Base-by-base conservation (phyloP, 2,113 vertebrate species). In the Geococcyx californianus region DNA sequence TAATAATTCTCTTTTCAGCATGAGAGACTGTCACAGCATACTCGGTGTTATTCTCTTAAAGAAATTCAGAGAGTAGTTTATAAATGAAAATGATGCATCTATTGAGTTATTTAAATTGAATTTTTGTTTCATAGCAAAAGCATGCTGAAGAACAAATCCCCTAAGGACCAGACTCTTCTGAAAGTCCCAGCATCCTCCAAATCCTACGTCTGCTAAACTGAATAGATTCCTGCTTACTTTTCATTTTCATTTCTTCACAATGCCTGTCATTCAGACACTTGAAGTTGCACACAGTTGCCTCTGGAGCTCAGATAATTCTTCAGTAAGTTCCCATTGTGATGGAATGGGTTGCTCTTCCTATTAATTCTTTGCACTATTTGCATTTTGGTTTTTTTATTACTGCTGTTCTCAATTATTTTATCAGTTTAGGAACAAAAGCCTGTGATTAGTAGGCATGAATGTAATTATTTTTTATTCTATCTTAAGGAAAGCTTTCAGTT, bases 101-200 rank as follows among this genome's bases (percentile, higher is more conserved):
- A 36, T 16, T 47, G 69, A 84, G 44, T 54, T 94, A 84, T 91
- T 95, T 77, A 90, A 86, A 91, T 67, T 88, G 40, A 54, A 87
- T 34, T 82, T 96, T 66, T 92, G 33, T 81, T 92, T 26, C 60
- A 72, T 2, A 56, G 82, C 20, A 88, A 95, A 69, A 60, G 55
- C 75, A 47, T 54, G 51, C 79, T 92, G 42, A 96, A 79, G 74
- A 96, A 94, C 47, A 93, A 95, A 93, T 95, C 76, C 95, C 90
- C 29, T 1, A 9, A 89, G 78, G 47, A 88, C 34, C 49, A 92
- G 76, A 91, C 47, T n/a, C 15, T 94, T 91, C 42, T 74, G 36
- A 62, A 87, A 87, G 34, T 34, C 51, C 52, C 60, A 89, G 34
- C 31, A 75, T 88, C 63, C 93, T 96, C 64, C 62, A 93, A 93